phyloP scores from a whole-genome alignment of 2,113 vertebrate genomes.

The Panthera leo region DNA sequence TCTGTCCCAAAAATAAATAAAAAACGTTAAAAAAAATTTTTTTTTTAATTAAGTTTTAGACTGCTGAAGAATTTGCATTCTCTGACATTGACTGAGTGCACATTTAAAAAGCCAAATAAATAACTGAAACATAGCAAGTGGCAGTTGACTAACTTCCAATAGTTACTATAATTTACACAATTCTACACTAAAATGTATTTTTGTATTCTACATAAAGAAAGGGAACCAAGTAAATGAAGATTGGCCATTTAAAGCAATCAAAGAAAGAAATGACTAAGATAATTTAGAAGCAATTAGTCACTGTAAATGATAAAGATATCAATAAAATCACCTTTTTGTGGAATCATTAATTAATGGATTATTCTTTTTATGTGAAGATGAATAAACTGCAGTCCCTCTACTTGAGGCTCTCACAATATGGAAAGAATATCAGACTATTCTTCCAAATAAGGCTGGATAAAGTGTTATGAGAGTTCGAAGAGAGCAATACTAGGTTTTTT shows the following conservation, averaged over 20 bases:
- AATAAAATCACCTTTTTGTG: constrained; percentile 24
- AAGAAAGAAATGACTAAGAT: not conserved
- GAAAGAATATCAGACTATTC: not conserved
- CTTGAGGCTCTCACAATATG: not conserved
- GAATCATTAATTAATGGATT: not conserved
- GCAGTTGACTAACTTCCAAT: not conserved
- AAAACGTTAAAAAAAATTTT: too few relatives aligned
- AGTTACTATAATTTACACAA: constrained; percentile 47
- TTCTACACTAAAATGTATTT: constrained; percentile 39
- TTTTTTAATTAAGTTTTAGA: constrained; percentile 56
- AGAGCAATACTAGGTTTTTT: not conserved
- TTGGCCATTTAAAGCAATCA: constrained; percentile 31
- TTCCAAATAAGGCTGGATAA: not conserved
- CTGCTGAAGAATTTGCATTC: constrained; percentile 47
- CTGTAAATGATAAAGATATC: constrained; percentile 15
- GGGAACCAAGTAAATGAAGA: constrained; percentile 5
- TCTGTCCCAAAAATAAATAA: too few relatives aligned
- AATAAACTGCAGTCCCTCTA: not conserved
- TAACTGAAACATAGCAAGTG: constrained; percentile 36
- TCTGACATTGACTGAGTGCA: not conserved
- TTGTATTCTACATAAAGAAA: constrained; percentile 37
- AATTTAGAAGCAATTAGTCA: constrained; percentile 37
- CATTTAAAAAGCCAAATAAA: constrained; percentile 35
- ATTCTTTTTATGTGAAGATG: constrained; percentile 9
- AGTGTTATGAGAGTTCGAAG: not conserved